Percentiles rank a stretch among this genome's conserved stretches.
Evolutionary conservation across 2,888 invertebrate species (phyloP).

Genomic region (Yponomeuta plumbellus): DNA sequence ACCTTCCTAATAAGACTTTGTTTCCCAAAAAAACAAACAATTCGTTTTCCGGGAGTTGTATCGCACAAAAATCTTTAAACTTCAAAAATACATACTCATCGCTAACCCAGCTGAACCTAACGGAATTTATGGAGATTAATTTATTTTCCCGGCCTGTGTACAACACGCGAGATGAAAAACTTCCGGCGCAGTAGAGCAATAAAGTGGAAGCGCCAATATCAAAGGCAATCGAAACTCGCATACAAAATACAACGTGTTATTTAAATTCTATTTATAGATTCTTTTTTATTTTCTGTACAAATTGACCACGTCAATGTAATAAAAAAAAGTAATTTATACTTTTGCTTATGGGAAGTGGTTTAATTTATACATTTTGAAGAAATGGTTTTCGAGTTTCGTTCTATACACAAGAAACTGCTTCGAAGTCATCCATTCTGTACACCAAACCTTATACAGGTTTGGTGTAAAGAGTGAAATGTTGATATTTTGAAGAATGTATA

Average conservation of each 20-base stretch:
- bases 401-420: too few relatives aligned
- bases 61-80: background rate
- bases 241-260: background rate
- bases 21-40: background rate
- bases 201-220: background rate
- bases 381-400: too few relatives aligned
- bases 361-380: too few relatives aligned
- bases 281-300: too few relatives aligned
- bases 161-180: background rate
- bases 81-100: background rate
- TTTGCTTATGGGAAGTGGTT: too few relatives aligned
- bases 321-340: too few relatives aligned
- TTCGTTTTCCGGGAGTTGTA: background rate
- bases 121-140: background rate
- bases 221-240: background rate
- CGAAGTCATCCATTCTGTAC: too few relatives aligned
- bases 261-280: too few relatives aligned
- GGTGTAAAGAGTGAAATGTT: too few relatives aligned
- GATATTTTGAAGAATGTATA: too few relatives aligned
- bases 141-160: background rate
- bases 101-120: background rate
- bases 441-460: too few relatives aligned
- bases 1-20: background rate
- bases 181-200: background rate
- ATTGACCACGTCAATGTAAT: too few relatives aligned